phyloP scores from a whole-genome alignment of 2,888 invertebrate genomes.

The Tiphia femorata region DNA sequence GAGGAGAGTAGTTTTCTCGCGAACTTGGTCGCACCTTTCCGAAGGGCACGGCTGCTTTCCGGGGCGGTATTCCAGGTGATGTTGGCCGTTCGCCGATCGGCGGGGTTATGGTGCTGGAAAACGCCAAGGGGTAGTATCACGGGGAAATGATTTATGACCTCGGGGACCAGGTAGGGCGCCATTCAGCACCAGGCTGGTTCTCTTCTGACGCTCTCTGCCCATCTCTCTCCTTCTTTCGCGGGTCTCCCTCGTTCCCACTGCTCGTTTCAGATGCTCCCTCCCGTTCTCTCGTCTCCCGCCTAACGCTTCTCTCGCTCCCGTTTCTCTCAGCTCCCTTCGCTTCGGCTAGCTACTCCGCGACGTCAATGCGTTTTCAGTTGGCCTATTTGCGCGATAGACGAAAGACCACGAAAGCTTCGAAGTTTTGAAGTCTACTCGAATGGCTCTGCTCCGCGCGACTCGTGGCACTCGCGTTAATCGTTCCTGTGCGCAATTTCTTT shows the following conservation, averaged over 20 bases:
- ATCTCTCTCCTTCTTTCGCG: slow-evolving; percentile 35
- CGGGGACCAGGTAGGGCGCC: slow-evolving; percentile 64
- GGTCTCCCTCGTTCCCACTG: slow-evolving; percentile 1
- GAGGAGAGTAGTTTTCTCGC: no score
- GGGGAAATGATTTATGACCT: slow-evolving; percentile 67
- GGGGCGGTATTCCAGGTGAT: slow-evolving; percentile 59
- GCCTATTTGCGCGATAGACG: slow-evolving; percentile 39
- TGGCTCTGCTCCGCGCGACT: no score
- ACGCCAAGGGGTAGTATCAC: slow-evolving; percentile 57
- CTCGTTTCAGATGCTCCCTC: slow-evolving; percentile 23
- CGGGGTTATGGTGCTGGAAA: slow-evolving; percentile 55
- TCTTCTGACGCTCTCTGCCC: slow-evolving; percentile 36
- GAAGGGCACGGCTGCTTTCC: slow-evolving; percentile 14
- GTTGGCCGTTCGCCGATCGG: slow-evolving; percentile 58
- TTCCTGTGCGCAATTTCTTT: no score
- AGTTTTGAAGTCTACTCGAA: no score
- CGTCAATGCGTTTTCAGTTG: slow-evolving; percentile 51
- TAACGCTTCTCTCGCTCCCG: slow-evolving; percentile 14
- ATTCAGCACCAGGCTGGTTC: slow-evolving; percentile 50
- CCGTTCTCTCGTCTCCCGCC: slow-evolving; percentile 22
- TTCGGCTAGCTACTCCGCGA: slow-evolving; percentile 23
- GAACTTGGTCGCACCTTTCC: neutral
- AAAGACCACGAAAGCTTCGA: no score
- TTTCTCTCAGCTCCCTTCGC: slow-evolving; percentile 8
- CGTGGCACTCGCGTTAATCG: no score